These are phyloP conservation scores for Plagiodera versicolora DNA, from an alignment of 2,888 invertebrate genomes.

Conservation along the genomic window DNA sequence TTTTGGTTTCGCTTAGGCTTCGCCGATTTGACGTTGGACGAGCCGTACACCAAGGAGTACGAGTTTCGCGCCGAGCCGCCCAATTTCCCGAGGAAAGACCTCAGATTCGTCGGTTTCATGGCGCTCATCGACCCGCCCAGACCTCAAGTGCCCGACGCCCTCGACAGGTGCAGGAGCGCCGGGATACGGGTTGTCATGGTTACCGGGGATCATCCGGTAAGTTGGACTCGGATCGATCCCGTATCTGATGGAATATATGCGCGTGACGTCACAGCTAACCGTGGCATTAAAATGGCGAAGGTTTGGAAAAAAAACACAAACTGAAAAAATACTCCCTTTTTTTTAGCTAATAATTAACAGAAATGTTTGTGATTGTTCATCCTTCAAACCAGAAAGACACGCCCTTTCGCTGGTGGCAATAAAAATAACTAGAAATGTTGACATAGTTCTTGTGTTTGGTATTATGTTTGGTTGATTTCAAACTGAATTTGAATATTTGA, in stretches of 20 bases:
- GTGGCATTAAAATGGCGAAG: too few relatives aligned
- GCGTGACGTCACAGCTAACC: too few relatives aligned
- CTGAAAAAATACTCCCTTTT: too few relatives aligned
- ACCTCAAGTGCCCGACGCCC: slow-evolving; percentile 67
- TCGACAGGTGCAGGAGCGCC: slow-evolving; percentile 69
- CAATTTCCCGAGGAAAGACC: slow-evolving; percentile 71
- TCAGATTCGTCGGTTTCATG: slow-evolving; percentile 66
- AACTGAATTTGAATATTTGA: too few relatives aligned
- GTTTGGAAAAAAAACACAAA: too few relatives aligned
- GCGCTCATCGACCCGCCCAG: slow-evolving; percentile 69
- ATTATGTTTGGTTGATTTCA: too few relatives aligned
- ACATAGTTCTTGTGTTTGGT: too few relatives aligned
- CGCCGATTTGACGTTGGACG: slow-evolving; percentile 68
- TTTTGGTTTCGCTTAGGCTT: slow-evolving; percentile 65
- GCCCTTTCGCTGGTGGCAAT: too few relatives aligned
- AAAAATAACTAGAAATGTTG: too few relatives aligned
- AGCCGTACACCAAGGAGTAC: slow-evolving; percentile 59
- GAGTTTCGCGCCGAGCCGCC: slow-evolving; percentile 63
- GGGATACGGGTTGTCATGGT: slow-evolving; percentile 83
- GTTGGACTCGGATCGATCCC: slow-evolving; percentile 3
- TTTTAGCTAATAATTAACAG: too few relatives aligned
- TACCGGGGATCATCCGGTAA: slow-evolving; percentile 78
- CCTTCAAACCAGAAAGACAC: too few relatives aligned
- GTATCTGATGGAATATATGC: background rate
- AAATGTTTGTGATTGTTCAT: too few relatives aligned